A percentile compares a stretch with the other conserved stretches of the same genome.
phyloP scores from a whole-genome alignment of 2,113 vertebrate genomes.

The Blennius ocellaris region DNA sequence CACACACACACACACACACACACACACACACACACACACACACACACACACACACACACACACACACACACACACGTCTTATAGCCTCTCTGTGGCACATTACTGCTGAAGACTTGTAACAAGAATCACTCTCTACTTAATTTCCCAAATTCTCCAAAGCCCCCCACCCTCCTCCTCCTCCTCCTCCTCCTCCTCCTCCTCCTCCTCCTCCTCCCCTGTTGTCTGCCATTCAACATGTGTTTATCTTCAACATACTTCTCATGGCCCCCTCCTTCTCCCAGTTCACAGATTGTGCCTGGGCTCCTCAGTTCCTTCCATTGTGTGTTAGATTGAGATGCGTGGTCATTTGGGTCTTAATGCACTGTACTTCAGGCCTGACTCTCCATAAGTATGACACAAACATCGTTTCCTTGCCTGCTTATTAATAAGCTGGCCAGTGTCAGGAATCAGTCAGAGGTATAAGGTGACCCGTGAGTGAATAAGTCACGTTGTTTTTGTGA shows the following conservation, averaged over 20 bases:
- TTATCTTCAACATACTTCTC: conserved; percentile 75
- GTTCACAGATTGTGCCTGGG: conserved; percentile 50
- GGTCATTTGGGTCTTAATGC: conserved; percentile 31
- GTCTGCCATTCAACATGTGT: conserved; percentile 58
- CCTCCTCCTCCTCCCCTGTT: conserved; percentile 1
- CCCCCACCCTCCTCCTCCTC: not conserved
- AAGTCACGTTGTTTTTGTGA: conserved; percentile 17
- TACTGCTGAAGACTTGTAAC: not conserved
- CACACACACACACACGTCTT: too few relatives aligned
- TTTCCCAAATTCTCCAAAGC: conserved; percentile 21
- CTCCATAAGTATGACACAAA: conserved; percentile 25
- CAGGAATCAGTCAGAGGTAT: conserved; percentile 31
- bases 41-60: too few relatives aligned
- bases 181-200: not conserved
- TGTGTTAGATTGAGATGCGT: conserved; percentile 48
- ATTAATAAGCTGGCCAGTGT: conserved; percentile 17
- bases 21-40: not conserved
- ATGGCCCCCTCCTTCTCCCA: conserved; percentile 23
- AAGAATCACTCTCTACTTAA: conserved; percentile 1
- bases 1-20: not conserved
- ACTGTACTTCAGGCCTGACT: conserved; percentile 8
- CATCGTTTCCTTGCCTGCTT: conserved; percentile 37
- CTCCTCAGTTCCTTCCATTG: conserved; percentile 55
- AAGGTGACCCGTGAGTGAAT: conserved; percentile 29
- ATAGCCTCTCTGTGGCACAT: not conserved